These are phyloP conservation scores for Sussaba pulchella DNA, from an alignment of 2,888 invertebrate species.

Conservation along the genomic window DNA sequence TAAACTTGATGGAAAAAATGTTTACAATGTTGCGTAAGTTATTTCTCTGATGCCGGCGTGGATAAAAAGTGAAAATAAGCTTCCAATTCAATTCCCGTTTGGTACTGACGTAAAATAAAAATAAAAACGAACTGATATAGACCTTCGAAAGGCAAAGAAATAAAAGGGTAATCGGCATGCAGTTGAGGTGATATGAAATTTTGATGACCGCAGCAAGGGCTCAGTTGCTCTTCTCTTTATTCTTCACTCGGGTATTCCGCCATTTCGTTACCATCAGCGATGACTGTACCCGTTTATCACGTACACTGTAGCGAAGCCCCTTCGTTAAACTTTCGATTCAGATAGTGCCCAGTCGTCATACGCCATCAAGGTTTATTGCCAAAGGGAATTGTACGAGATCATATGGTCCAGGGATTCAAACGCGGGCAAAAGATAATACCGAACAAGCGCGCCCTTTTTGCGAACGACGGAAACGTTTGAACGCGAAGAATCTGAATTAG, in stretches of 20 bases:
- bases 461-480: neutral
- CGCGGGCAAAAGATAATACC: neutral
- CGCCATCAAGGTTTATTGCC: constrained; percentile 20
- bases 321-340: constrained; percentile 15
- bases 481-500: constrained; percentile 29
- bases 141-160: no score
- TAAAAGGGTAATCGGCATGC: no score
- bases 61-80: no score
- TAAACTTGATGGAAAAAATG: no score
- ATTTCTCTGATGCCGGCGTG: no score
- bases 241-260: neutral
- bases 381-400: constrained; percentile 21
- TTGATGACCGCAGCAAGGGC: neutral
- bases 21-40: no score
- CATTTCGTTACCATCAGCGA: no score
- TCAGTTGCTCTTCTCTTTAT: neutral
- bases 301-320: neutral
- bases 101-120: no score
- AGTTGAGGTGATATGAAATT: neutral
- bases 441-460: neutral
- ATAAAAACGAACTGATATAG: no score
- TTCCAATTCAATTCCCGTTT: no score
- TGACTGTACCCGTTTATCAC: neutral
- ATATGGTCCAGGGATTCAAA: neutral
- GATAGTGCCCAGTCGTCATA: constrained; percentile 11